Conservation (phyloP, 2,888 invertebrate genomes). For the Troglohyphantes excavatus region DNA sequence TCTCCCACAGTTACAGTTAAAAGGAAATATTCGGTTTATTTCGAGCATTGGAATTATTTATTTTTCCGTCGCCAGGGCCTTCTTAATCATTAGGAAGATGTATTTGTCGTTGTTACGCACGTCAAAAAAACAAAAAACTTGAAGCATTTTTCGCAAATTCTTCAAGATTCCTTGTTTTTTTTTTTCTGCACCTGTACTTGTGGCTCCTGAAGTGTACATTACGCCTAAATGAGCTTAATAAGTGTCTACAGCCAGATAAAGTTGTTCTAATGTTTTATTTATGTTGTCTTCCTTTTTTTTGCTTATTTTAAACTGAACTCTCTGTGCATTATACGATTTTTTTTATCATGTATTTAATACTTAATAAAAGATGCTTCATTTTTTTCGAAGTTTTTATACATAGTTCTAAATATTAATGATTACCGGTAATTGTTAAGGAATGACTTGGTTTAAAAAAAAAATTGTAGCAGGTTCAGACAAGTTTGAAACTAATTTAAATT, state of each 20-base stretch:
- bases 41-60: conserved; percentile 22
- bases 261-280: background rate
- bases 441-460: no score
- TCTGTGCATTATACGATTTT: no score
- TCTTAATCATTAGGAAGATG: conserved; percentile 40
- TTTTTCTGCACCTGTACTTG: conserved; percentile 13
- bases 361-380: no score
- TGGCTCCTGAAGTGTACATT: conserved; percentile 17
- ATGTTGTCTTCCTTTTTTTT: no score
- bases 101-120: no score
- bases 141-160: conserved; percentile 49
- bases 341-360: no score
- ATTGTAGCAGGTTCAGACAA: no score
- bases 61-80: conserved; percentile 4
- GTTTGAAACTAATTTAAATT: no score
- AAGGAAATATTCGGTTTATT: conserved; percentile 27
- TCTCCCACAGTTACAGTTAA: conserved; percentile 35
- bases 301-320: no score
- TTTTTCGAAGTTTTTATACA: no score
- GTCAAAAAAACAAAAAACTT: background rate
- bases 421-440: no score
- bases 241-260: conserved; percentile 18
- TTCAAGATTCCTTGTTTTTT: conserved; percentile 23
- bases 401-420: no score
- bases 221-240: conserved; percentile 35